Evolutionary conservation across 2,888 invertebrate genomes (phyloP), one percentile per base, ranked within the genome.

Genomic region (Rhimphoctona megacephalus): DNA sequence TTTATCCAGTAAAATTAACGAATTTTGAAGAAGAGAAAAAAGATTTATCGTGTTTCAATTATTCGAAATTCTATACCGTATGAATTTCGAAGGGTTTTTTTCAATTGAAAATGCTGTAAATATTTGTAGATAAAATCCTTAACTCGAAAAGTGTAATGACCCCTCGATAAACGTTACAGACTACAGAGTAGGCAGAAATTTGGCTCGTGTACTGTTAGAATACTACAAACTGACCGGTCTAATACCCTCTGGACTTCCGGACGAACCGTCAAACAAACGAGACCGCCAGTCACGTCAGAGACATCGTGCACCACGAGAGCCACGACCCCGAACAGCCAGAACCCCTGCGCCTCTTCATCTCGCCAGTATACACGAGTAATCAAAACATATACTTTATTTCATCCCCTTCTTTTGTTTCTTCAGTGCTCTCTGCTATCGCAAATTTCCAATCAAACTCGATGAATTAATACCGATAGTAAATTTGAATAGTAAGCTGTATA

Each of bases 211-310:
- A 2, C 96, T 97, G 92, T 94, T 97, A 81, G 97, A 98, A 93
- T 98, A 98, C 94, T 98, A 98, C 95, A 96, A 96, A 90, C 96
- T 96, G 85, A 96, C 96, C 46, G 97, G 97, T 73, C 95, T 97
- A 74, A 95, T 97, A 86, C 96, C 96, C 0, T 92, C 91, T 43
- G 93, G 93, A 82, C 91, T 94, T 81, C 94, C 94, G 30, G 92
- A 94, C 85, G 93, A 94, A 67, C 94, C 94, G 8, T 91, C 93
- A 49, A 92, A 91, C 79, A 94, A 93, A 80, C 91, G 92, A 49
- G 90, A 92, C 54, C 92, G 93, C 61, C 94, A 93, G 88, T 94
- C 94, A 30, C 91, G 94, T 54, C 92, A 93, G 66, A 90, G 94
- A 46, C 90, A 93, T 73, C 92, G 93, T 4, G 85, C 89, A 66